A percentile compares a stretch with the other conserved stretches of the same genome.
phyloP scores from a whole-genome alignment of 2,797 vertebrate genomes.

The Cirrhinus mrigala region DNA sequence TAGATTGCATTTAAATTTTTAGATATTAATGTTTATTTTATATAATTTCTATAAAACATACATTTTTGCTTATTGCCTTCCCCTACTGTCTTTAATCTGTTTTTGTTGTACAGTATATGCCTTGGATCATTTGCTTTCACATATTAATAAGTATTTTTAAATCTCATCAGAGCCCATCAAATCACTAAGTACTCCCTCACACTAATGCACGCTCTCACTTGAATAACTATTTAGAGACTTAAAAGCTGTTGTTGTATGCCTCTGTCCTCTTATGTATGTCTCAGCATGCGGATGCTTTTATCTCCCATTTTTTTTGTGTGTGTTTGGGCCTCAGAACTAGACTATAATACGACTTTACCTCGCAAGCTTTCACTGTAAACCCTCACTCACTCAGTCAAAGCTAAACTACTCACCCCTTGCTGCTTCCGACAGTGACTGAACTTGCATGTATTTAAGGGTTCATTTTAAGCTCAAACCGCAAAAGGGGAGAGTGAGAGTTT shows the following conservation, averaged over 20 bases:
- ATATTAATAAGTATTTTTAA: not conserved
- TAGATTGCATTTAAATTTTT: not conserved
- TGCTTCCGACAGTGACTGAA: slow-evolving; percentile 27
- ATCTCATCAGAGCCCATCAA: not conserved
- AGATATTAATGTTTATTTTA: not conserved
- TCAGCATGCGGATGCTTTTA: slow-evolving; percentile 12
- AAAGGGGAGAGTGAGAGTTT: slow-evolving; percentile 72
- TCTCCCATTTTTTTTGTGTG: not conserved
- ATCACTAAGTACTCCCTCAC: not conserved
- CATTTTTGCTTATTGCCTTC: not conserved
- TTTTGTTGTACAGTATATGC: not conserved
- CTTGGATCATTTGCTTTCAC: not conserved
- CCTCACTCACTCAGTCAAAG: slow-evolving; percentile 15
- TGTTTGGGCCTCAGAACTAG: not conserved
- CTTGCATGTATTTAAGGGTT: slow-evolving; percentile 43
- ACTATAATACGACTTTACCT: not conserved
- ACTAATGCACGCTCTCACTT: slow-evolving; percentile 7
- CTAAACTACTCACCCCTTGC: slow-evolving; percentile 30
- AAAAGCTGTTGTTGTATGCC: not conserved
- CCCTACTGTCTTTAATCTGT: not conserved
- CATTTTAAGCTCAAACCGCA: slow-evolving; percentile 30
- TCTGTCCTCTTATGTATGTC: not conserved
- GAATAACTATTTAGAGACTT: not conserved
- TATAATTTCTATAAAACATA: not conserved
- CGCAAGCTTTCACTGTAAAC: slow-evolving; percentile 1